Base-by-base conservation (phyloP, 2,113 vertebrate genomes). In the Diadophis punctatus region DNA sequence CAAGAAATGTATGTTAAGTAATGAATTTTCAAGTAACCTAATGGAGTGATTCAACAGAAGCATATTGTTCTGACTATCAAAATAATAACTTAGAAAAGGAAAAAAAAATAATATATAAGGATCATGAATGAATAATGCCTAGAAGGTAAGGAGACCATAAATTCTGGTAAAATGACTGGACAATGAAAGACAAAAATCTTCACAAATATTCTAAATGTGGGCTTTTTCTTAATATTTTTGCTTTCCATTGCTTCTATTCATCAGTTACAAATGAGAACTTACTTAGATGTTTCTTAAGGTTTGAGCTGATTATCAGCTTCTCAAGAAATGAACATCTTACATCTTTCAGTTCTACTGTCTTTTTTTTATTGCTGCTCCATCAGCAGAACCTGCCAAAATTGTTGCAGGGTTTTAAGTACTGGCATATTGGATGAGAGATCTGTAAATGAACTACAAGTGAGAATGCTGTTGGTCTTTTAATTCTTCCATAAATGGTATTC, bases 11-110 rank as follows among this genome's bases (percentile, higher is more conserved):
- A 92, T 0, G 92, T 20, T 91, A 94, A 96, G 93, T 91, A 95
- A 68, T 48, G 91, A 68, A 68, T 34, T 68, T 68, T 93, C 86
- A 95, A 90, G 22, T 52, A 90, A 90, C 91, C 92, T 86, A 94
- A 94, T 95, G 95, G 95, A 94, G 58, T 94, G 68, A 95, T 93
- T 91, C 87, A 80, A 6, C 90, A 93, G 88, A 94, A 95, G 9
- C 96, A 93, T 86, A 94, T 89, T n/a, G 92, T 93, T n/a, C n/a
- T 55, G n/a, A 91, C 94, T 93, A 90, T 91, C 58, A 95, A 95
- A 94, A 90, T 63, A 93, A 80, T 25, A 87, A 34, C 14, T 58
- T 58, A n/a, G 48, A 39, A 34, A 39, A 27, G 18, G 48, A 8
- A 11, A 87, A 23, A 2, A 91, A 8, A 84, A 30, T 4, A 25